phyloP scores from a whole-genome alignment of 1,140 invertebrate species.

The Drosophila novamexicana region DNA sequence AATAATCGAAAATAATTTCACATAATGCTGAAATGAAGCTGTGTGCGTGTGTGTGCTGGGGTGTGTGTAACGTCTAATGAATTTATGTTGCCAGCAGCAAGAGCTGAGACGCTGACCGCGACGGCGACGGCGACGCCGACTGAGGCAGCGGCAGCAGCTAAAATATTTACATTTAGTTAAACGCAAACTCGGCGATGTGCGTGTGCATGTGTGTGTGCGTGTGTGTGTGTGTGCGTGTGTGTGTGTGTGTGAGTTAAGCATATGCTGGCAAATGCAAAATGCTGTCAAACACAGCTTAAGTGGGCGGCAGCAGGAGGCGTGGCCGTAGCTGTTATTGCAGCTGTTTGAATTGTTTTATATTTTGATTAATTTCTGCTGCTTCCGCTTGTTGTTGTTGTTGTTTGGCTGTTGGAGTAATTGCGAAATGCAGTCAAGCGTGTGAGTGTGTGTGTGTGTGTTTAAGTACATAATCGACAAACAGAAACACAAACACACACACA shows the following conservation, averaged over 20 bases:
- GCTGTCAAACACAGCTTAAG: constrained; percentile 44
- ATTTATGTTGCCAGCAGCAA: constrained; percentile 38
- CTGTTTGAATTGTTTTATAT: constrained; percentile 61
- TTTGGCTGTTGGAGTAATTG: constrained; percentile 51
- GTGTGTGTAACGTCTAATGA: constrained; percentile 34
- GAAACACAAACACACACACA: constrained; percentile 17
- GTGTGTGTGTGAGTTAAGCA: constrained; percentile 17
- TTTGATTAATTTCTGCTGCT: constrained; percentile 57
- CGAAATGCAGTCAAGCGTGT: constrained; percentile 41
- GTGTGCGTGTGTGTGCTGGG: constrained; percentile 13
- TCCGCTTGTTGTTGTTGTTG: constrained; percentile 22
- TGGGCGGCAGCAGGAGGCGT: constrained; percentile 20
- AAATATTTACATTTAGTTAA: constrained; percentile 61
- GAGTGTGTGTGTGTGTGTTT: constrained; percentile 17
- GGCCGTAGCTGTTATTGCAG: constrained; percentile 18
- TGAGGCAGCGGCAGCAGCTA: constrained; percentile 16
- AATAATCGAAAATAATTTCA: constrained; percentile 57
- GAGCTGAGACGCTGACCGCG: constrained; percentile 11
- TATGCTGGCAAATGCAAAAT: constrained; percentile 34
- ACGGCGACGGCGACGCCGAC: constrained; percentile 15
- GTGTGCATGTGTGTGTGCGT: constrained; percentile 9
- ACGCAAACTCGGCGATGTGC: constrained; percentile 26
- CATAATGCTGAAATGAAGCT: constrained; percentile 38
- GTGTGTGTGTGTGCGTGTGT: constrained; percentile 1
- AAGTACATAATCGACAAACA: constrained; percentile 18